Percentiles rank a stretch among this genome's conserved stretches.
These are phyloP conservation scores for Ctenopoma multispine DNA, from an alignment of 2,797 vertebrate genomes.

Conservation along the genomic window DNA sequence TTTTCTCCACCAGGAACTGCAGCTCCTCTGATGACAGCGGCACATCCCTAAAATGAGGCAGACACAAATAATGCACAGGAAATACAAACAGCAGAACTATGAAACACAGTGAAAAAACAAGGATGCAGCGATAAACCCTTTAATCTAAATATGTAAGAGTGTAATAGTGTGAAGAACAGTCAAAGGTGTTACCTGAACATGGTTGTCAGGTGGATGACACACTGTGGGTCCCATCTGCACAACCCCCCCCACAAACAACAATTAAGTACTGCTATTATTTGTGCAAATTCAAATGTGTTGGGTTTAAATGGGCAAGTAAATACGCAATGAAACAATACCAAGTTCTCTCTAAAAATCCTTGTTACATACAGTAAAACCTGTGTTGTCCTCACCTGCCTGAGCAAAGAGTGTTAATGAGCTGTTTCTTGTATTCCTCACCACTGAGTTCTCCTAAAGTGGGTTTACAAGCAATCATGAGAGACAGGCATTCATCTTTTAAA, in stretches of 20 bases:
- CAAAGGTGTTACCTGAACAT: constrained; percentile 92
- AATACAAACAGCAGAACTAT: background rate
- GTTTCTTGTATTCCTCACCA: constrained; percentile 95
- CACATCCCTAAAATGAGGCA: constrained; percentile 86
- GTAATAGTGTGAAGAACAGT: background rate
- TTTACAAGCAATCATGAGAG: background rate
- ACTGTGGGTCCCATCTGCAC: constrained; percentile 91
- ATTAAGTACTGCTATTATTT: background rate
- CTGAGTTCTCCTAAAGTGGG: constrained; percentile 89
- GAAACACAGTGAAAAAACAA: background rate
- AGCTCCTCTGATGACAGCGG: constrained; percentile 91
- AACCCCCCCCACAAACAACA: background rate
- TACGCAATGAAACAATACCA: background rate
- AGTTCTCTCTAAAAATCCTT: background rate
- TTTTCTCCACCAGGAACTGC: constrained; percentile 91
- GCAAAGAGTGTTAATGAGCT: constrained; percentile 94
- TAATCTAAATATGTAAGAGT: background rate
- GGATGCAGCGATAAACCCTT: background rate
- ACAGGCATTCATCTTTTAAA: background rate
- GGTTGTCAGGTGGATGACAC: constrained; percentile 92
- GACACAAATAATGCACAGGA: background rate
- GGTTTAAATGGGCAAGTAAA: background rate
- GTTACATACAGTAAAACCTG: background rate
- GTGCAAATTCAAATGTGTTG: background rate
- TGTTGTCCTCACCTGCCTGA: constrained; percentile 87